Evolutionary conservation across 2,797 vertebrate species (phyloP).

Genomic region (Podargus strigoides): DNA sequence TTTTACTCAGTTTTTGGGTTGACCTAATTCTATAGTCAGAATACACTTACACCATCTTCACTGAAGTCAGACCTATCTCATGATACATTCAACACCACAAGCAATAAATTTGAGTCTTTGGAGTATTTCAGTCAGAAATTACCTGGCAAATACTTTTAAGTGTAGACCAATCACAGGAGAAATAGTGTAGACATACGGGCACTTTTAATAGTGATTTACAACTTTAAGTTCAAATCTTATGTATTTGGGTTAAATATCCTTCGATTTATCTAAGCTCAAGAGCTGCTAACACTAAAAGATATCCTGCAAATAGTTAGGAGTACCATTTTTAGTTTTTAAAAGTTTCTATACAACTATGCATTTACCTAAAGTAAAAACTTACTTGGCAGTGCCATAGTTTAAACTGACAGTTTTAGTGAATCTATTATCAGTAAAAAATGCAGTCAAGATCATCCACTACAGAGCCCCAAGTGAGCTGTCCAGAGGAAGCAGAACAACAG

Average conservation of each 20-base stretch:
- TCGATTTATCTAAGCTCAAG: background rate
- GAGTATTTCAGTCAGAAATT: too few species aligned
- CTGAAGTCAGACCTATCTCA: background rate
- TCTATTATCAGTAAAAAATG: background rate
- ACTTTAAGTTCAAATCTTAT: background rate
- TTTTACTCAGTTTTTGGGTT: background rate
- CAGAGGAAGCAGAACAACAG: background rate
- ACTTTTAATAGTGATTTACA: background rate
- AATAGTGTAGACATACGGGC: background rate
- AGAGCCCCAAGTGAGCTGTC: background rate
- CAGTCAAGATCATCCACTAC: background rate
- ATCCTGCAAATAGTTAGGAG: background rate
- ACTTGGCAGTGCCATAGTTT: background rate
- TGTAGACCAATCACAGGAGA: background rate
- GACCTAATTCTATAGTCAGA: background rate
- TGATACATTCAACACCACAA: background rate
- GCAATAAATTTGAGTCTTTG: background rate
- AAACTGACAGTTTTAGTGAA: background rate
- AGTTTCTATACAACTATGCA: background rate
- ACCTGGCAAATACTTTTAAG: background rate
- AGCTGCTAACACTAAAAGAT: background rate
- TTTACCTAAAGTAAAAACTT: background rate
- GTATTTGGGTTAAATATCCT: background rate
- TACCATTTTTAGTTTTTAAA: background rate
- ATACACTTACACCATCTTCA: background rate